These are phyloP conservation scores for Scaptodrosophila lebanonensis DNA, from an alignment of 1,140 invertebrate genomes.

Conservation along the genomic window DNA sequence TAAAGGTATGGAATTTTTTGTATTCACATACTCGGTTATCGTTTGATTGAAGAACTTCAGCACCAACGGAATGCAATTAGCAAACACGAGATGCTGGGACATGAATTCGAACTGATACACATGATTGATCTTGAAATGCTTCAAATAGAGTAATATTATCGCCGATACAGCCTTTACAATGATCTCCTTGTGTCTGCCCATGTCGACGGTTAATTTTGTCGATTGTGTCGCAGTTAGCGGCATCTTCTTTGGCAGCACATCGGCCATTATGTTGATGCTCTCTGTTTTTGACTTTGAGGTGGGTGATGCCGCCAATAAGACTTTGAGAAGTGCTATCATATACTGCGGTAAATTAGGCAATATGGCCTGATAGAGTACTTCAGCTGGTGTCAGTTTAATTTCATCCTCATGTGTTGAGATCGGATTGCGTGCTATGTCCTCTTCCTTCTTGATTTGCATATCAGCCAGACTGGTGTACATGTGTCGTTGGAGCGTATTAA, in stretches of 20 bases:
- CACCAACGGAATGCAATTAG: constrained; percentile 98
- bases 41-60: constrained; percentile 99
- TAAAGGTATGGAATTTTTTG: constrained; percentile 96
- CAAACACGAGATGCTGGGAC: constrained; percentile 99
- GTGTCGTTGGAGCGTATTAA: constrained; percentile 91
- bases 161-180: constrained; percentile 98
- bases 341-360: constrained; percentile 96
- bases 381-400: constrained; percentile 87
- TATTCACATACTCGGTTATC: constrained; percentile 95
- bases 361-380: constrained; percentile 94
- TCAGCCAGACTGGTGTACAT: constrained; percentile 91
- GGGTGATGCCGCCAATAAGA: constrained; percentile 96
- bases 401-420: constrained; percentile 86
- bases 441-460: constrained; percentile 89
- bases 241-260: constrained; percentile 97
- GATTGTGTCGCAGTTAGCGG: constrained; percentile 98
- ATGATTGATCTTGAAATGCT: constrained; percentile 99
- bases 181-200: constrained; percentile 99
- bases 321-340: constrained; percentile 98
- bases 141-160: constrained; percentile 93
- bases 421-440: constrained; percentile 88
- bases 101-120: constrained; percentile 99
- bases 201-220: constrained; percentile 97
- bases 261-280: constrained; percentile 98
- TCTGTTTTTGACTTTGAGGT: constrained; percentile 99